Base-by-base conservation (phyloP, 2,888 invertebrate genomes). In the Notodonta ziczac region DNA sequence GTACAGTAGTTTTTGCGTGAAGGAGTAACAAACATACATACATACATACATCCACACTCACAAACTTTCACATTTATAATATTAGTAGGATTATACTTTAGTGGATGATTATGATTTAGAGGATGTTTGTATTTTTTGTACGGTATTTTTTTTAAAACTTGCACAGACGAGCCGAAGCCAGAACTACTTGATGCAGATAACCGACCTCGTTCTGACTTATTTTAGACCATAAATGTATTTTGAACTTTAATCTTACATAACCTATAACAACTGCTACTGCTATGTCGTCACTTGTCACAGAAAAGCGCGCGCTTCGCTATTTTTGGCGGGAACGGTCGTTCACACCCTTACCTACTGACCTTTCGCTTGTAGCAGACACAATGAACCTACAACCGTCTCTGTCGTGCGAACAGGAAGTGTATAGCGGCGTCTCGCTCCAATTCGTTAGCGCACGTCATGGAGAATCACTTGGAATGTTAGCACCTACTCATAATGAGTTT, bases 241-340 rank as follows among this genome's bases (percentile, higher is more conserved):
- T 13, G 2, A 42, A 8, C 12, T 46, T 46, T 12, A 0, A n/a
- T n/a, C 16, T 24, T 56, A 39, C 40, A 35, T 54, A 61, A 72
- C 56, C 58, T 32, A 51, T 46, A 63, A 70, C 1, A 6, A 5
- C 4, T 56, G 59, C 24, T 24, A 67, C 62, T 66, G 69, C 72
- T 73, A 73, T 16, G 65, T 65, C 70, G 76, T 73, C 60, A 58
- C 53, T 59, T 57, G 62, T 76, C 67, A 76, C 62, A 55, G 35
- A 67, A 46, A 64, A 56, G 62, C 52, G 39, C 42, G 62, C 69
- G 53, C 24, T 24, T 24, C 24, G 24, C 66, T 81, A 86, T 86
- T 86, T 86, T 83, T 72, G 83, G 85, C 83, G 81, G 71, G 75
- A 81, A 78, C 82, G 87, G 85, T 84, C 88, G 74, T 76, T 79